Conservation (phyloP, 2,888 invertebrate species). For the Drosophila percnosoma region DNA sequence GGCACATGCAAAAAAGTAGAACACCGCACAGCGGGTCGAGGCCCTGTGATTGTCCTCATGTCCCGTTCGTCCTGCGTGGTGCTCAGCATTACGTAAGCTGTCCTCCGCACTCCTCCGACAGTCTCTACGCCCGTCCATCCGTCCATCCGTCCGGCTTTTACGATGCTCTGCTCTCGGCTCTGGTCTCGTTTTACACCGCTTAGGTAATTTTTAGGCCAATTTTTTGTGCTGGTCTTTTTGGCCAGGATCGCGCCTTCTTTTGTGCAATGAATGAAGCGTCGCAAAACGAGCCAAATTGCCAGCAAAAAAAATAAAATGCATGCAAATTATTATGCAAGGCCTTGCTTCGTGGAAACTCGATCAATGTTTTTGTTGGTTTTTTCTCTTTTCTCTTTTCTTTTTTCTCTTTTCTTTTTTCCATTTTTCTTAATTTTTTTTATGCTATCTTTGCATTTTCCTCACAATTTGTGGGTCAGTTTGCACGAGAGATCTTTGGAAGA, state of each 20-base stretch:
- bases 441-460: constrained; percentile 37
- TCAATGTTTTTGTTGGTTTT: constrained; percentile 27
- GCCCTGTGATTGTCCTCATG: constrained; percentile 12
- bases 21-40: constrained; percentile 59
- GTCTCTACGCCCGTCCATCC: background rate
- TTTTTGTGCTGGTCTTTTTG: constrained; percentile 45
- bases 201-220: constrained; percentile 77
- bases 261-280: constrained; percentile 54
- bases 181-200: constrained; percentile 69
- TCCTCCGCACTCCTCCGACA: background rate
- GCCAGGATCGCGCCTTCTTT: constrained; percentile 33
- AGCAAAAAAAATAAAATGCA: constrained; percentile 28
- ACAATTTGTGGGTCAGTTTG: constrained; percentile 53
- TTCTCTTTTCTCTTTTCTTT: constrained; percentile 21
- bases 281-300: constrained; percentile 10
- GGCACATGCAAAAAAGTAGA: constrained; percentile 65
- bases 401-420: constrained; percentile 21
- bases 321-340: constrained; percentile 76
- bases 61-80: constrained; percentile 17
- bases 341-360: constrained; percentile 47
- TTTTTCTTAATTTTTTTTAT: constrained; percentile 25
- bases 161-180: constrained; percentile 16
- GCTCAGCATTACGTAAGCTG: constrained; percentile 50
- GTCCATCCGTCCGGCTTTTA: constrained; percentile 22
- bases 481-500: constrained; percentile 26